phyloP scores from a whole-genome alignment of 2,888 invertebrate genomes.

The Junonia oenone region DNA sequence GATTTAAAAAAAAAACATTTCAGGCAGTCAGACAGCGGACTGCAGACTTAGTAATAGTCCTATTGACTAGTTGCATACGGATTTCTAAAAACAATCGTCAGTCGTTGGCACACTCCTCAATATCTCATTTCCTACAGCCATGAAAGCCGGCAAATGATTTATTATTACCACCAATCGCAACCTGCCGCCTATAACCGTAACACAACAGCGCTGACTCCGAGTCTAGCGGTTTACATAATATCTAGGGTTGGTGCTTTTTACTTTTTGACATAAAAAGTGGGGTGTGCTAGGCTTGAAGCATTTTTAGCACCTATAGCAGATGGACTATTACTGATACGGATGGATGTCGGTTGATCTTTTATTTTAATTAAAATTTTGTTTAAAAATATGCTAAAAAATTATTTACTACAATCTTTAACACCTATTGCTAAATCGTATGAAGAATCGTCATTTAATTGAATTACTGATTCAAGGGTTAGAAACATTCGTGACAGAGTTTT shows the following conservation, averaged over 20 bases:
- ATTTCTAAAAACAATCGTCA: conserved; percentile 4
- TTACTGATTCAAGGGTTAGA: not conserved
- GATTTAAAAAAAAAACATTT: too few species aligned
- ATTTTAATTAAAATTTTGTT: too few species aligned
- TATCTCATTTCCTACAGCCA: conserved; percentile 15
- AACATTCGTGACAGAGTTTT: not conserved
- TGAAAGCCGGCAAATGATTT: conserved; percentile 23
- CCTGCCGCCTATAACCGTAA: conserved; percentile 14
- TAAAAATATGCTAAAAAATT: too few species aligned
- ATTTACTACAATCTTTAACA: too few species aligned
- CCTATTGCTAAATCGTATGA: not conserved
- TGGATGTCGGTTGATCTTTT: too few species aligned
- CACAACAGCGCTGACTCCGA: conserved; percentile 8
- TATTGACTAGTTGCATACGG: conserved; percentile 2
- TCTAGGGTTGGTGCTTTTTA: conserved; percentile 4
- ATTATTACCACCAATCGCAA: conserved; percentile 20
- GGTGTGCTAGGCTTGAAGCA: too few species aligned
- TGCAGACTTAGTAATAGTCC: too few species aligned
- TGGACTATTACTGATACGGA: too few species aligned
- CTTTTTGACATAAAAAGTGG: not conserved
- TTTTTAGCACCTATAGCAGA: too few species aligned
- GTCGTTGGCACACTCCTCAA: not conserved
- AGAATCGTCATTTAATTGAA: not conserved
- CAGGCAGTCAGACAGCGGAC: too few species aligned
- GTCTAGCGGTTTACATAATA: conserved; percentile 15